Base-by-base conservation (phyloP, 1,140 invertebrate species). In the Teleopsis dalmanni region DNA sequence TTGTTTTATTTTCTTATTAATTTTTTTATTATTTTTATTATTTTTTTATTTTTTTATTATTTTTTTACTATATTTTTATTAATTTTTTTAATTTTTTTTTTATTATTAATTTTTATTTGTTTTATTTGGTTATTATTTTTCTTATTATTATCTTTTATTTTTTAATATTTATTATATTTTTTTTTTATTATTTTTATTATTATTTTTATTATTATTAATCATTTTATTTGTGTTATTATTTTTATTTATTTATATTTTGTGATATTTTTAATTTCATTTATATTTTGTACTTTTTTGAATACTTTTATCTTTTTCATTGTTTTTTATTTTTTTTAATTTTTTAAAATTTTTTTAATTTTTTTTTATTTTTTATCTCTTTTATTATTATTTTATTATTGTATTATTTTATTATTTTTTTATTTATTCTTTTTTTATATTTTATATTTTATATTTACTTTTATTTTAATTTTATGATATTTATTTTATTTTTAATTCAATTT, bases 81-180 rank as follows among this genome's bases (percentile, higher is more conserved):
- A 21, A 41, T 1, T 31, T 48, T 48, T 38, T 21, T 25, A 21
- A 41, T 22, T 48, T 48, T 43, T 19, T 16, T 36, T 50, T 50
- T 31, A 26, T 37, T 23, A 21, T 19, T 46, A 18, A 29, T 19
- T 16, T 25, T 29, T 35, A 9, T 18, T 43, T 35, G 21, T 13
- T 16, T 36, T 11, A 18, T 18, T 41, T 43, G 23, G 4, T 46
- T 26, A 9, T 22, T 25, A 25, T 43, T 42, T 34, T 11, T 29
- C 27, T 47, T 10, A 19, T 22, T 18, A 18, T 37, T 37, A 8
- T 19, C 41, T 26, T 33, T 40, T 41, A 41, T 16, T 48, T 41
- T 18, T 16, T 40, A 40, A 31, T 38, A 40, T 27, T 48, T 31
- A 23, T 18, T 47, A n/a, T 18, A 43, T 50, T 22, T 35, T 34